Percentiles rank a stretch among this genome's conserved stretches.
Conservation (phyloP, 2,888 invertebrate species). For the Nemurella pictetii region DNA sequence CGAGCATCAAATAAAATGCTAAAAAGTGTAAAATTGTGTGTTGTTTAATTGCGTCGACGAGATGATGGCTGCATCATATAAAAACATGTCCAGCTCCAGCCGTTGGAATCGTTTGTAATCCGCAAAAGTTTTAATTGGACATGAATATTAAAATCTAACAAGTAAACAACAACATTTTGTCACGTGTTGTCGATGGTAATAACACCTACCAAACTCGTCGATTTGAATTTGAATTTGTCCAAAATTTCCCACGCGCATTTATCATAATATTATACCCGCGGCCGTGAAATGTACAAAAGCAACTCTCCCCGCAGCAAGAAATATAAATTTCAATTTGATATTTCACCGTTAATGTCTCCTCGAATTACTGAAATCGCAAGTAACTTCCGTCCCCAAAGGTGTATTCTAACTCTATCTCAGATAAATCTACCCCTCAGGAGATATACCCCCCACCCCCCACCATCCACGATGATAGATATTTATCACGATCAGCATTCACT, state of each 20-base stretch:
- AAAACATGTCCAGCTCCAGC: not conserved
- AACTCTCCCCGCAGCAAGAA: not conserved
- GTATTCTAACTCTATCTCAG: not conserved
- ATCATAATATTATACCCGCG: not conserved
- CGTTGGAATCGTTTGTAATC: too few relatives aligned
- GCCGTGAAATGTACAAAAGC: not conserved
- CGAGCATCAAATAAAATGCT: not conserved
- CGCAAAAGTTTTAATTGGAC: not conserved
- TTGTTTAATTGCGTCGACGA: not conserved
- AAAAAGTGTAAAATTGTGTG: not conserved
- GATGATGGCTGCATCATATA: not conserved
- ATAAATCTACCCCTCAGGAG: conserved; percentile 3
- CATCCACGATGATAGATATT: not conserved
- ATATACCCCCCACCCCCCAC: not conserved
- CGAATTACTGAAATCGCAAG: not conserved
- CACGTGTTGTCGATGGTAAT: too few relatives aligned
- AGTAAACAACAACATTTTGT: too few relatives aligned
- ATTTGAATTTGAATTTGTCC: not conserved
- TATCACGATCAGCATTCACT: not conserved
- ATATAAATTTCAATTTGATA: not conserved
- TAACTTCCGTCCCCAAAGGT: not conserved
- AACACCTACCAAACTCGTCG: not conserved
- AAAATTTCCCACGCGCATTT: not conserved
- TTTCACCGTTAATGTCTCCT: not conserved
- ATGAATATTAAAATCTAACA: not conserved